Evolutionary conservation across 2,888 invertebrate species (phyloP), one percentile per base, ranked within the genome.

Genomic region (Phalera bucephala): DNA sequence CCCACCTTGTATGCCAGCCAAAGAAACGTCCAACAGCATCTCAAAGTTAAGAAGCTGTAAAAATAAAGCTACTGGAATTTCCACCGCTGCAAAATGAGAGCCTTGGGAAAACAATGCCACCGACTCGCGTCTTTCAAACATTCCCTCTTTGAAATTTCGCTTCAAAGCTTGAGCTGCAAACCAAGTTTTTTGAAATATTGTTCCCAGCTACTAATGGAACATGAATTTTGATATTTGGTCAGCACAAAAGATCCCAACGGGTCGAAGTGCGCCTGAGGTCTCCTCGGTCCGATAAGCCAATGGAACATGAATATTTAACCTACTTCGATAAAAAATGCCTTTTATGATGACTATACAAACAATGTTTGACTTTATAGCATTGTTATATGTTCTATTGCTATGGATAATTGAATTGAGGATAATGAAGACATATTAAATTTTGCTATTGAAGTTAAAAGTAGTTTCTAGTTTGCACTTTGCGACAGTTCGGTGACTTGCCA

Each of bases 121-220:
- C 52, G 53, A 43, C 52, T 55, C 51, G 51, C 61, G 56, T 59
- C 72, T 64, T 70, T 68, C 71, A 69, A 68, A 60, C 59, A 62
- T 53, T 45, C 40, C 58, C 54, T 50, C 61, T 73, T 73, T 72
- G 67, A 69, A 68, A 56, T 66, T 52, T 41, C 41, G 54, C 66
- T 52, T 69, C 64, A 74, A 73, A 72, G 73, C 64, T 40, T 43
- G 52, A 57, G 54, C 57, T 54, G 50, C 44, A 58, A 59, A 62
- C 64, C 51, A 55, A 62, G 66, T 64, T 70, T 72, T 65, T 71
- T 51, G 59, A 66, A 67, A 73, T 64, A 70, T 69, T 70, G 66
- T 70, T 65, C 55, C 28, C 42, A 48, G 56, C 57, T 63, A 50
- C 56, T 71, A 64, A 67, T 63, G 57, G 57, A 54, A 64, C 59